Evolutionary conservation across 64 coral and sea anemone genomes (phyloP).

Genomic region (Hydrozoanthus tunicans): DNA sequence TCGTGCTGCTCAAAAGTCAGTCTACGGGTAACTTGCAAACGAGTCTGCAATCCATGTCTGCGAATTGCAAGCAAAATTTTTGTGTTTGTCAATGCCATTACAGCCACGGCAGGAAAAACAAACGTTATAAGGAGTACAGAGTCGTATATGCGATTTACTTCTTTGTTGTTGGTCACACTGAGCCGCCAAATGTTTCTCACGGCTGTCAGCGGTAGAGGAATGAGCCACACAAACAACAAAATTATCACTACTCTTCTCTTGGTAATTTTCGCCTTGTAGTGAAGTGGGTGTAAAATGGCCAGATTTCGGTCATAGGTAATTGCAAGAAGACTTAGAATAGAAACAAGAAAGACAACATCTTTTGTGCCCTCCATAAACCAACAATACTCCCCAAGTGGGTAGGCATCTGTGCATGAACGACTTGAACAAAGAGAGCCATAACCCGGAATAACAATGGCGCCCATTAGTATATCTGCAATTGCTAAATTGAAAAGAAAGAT

Average conservation of each 20-base stretch:
- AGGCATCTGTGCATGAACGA: neutral
- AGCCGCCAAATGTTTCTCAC: conserved; percentile 61
- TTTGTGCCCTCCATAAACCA: conserved; percentile 64
- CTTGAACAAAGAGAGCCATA: conserved; percentile 61
- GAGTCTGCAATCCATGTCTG: neutral
- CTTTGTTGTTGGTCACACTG: neutral
- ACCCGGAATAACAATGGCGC: conserved; percentile 55
- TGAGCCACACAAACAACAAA: conserved; percentile 54
- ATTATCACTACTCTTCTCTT: conserved; percentile 42
- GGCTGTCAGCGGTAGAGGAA: conserved; percentile 54
- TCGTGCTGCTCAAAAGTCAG: neutral
- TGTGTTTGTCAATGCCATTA: conserved; percentile 28
- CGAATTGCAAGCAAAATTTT: conserved; percentile 57
- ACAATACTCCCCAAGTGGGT: conserved; percentile 27
- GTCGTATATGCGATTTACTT: conserved; percentile 69
- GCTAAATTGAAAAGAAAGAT: conserved; percentile 63
- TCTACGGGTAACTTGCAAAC: neutral
- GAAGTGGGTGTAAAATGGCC: conserved; percentile 70
- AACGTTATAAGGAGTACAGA: conserved; percentile 35
- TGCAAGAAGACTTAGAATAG: conserved; percentile 59
- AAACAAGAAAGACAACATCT: conserved; percentile 57
- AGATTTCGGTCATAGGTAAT: conserved; percentile 77
- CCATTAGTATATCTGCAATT: conserved; percentile 66
- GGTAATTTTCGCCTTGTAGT: conserved; percentile 64
- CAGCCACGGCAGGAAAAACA: conserved; percentile 44